These are phyloP conservation scores for Cavia aperea DNA, from an alignment of 2,113 vertebrate species.

Conservation along the genomic window DNA sequence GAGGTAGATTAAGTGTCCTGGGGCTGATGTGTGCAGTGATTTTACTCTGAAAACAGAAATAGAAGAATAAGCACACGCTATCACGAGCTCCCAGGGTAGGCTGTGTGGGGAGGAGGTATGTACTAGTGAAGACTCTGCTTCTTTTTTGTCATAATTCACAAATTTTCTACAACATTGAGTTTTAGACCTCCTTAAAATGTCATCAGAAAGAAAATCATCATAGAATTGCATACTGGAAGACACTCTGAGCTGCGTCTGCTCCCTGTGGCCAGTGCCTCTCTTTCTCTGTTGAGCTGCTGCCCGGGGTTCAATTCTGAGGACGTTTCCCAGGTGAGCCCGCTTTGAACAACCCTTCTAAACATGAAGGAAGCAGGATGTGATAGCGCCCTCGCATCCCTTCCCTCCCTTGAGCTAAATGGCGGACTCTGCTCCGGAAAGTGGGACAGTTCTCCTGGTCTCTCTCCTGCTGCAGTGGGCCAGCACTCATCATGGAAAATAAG, in stretches of 20 bases:
- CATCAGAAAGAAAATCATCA: not conserved
- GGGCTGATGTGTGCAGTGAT: slow-evolving; percentile 23
- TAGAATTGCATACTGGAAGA: not conserved
- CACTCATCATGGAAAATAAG: slow-evolving; percentile 59
- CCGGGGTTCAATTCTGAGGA: not conserved
- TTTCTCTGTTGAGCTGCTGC: not conserved
- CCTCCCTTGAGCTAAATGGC: not conserved
- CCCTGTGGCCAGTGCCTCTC: not conserved
- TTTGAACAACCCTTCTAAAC: not conserved
- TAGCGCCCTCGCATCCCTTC: not conserved
- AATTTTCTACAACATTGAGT: not conserved
- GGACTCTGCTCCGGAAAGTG: not conserved
- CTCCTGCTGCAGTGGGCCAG: slow-evolving; percentile 27
- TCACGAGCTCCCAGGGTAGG: slow-evolving; percentile 18
- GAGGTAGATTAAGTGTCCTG: slow-evolving; percentile 30
- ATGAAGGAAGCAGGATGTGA: not conserved
- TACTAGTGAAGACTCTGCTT: not conserved
- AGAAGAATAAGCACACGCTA: slow-evolving; percentile 35
- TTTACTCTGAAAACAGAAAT: slow-evolving; percentile 55
- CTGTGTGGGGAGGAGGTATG: not conserved
- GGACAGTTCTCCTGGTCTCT: not conserved
- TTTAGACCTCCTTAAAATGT: not conserved
- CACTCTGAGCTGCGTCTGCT: not conserved
- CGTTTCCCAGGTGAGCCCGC: not conserved
- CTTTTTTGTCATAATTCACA: not conserved